Percentiles rank a stretch among this genome's conserved stretches.
Conservation (phyloP, 2,888 invertebrate species). For the Ochropacha duplaris region DNA sequence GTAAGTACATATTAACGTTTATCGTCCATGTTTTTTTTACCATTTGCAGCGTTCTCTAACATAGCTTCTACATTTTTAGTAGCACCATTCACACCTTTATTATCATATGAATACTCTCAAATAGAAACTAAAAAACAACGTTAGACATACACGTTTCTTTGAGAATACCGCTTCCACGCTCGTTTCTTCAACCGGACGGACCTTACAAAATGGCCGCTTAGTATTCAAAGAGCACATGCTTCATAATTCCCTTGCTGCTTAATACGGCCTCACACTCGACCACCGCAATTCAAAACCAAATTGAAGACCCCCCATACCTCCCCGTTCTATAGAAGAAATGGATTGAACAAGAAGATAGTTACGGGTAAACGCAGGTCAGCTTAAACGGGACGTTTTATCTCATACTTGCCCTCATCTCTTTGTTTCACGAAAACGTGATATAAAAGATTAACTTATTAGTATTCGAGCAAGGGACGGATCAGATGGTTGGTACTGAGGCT, state of each 20-base stretch:
- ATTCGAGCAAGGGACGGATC: conserved; percentile 64
- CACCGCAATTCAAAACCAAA: conserved; percentile 58
- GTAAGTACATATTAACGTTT: neutral
- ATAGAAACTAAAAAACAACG: conserved; percentile 38
- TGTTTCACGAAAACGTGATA: conserved; percentile 80
- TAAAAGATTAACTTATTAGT: conserved; percentile 82
- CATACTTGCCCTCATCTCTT: conserved; percentile 74
- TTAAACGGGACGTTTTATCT: conserved; percentile 58
- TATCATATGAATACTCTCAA: conserved; percentile 58
- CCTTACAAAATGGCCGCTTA: conserved; percentile 67
- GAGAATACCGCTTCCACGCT: conserved; percentile 46
- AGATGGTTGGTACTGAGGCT: conserved; percentile 45
- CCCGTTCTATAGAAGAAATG: conserved; percentile 26
- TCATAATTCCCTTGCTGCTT: conserved; percentile 78
- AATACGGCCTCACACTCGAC: conserved; percentile 74
- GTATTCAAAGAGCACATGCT: conserved; percentile 77
- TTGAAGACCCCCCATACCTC: conserved; percentile 40
- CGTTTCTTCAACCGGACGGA: conserved; percentile 42
- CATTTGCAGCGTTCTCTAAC: conserved; percentile 11
- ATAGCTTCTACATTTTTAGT: conserved; percentile 24
- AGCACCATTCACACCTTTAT: conserved; percentile 40
- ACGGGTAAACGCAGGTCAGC: conserved; percentile 44
- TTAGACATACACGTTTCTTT: conserved; percentile 52
- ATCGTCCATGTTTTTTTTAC: neutral
- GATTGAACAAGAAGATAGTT: conserved; percentile 19